Conservation (phyloP, 2,888 invertebrate genomes). For the Papilio gigon region DNA sequence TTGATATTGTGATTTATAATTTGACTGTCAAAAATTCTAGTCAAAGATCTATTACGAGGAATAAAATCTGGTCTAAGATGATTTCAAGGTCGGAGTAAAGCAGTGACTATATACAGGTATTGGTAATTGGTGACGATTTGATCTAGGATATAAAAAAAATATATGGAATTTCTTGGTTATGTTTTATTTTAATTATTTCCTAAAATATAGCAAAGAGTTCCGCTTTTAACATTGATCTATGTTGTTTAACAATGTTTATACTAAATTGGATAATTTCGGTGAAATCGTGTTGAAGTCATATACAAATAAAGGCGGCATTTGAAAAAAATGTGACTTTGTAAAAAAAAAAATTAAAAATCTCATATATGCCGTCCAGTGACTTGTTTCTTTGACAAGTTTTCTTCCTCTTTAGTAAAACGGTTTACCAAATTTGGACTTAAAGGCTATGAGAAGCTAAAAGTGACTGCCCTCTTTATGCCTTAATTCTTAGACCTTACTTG, state of each 20-base stretch:
- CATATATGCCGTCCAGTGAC: slow-evolving; percentile 64
- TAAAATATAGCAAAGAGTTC: too few species aligned
- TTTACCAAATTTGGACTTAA: slow-evolving; percentile 18
- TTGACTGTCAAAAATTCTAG: slow-evolving; percentile 7
- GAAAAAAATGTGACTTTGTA: slow-evolving; percentile 29
- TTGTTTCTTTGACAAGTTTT: slow-evolving; percentile 58
- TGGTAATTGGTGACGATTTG: slow-evolving; percentile 50
- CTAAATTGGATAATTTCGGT: neutral
- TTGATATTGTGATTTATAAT: neutral
- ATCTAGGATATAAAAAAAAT: slow-evolving; percentile 15
- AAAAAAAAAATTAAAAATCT: slow-evolving; percentile 42
- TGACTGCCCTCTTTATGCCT: neutral
- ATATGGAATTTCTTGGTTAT: neutral
- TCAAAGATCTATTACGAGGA: neutral
- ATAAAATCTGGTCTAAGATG: neutral
- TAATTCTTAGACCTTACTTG: neutral
- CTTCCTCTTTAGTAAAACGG: slow-evolving; percentile 58
- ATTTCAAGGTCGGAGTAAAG: slow-evolving; percentile 1
- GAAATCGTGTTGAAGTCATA: neutral
- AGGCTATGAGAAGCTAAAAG: neutral
- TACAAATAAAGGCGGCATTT: slow-evolving; percentile 36
- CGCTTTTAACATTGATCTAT: too few species aligned
- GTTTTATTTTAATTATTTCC: neutral
- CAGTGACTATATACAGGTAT: slow-evolving; percentile 56
- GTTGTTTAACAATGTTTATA: neutral